Evolutionary conservation across 2,113 vertebrate genomes (phyloP), one percentile per base, ranked within the genome.

Genomic region (Neomonachus schauinslandi): DNA sequence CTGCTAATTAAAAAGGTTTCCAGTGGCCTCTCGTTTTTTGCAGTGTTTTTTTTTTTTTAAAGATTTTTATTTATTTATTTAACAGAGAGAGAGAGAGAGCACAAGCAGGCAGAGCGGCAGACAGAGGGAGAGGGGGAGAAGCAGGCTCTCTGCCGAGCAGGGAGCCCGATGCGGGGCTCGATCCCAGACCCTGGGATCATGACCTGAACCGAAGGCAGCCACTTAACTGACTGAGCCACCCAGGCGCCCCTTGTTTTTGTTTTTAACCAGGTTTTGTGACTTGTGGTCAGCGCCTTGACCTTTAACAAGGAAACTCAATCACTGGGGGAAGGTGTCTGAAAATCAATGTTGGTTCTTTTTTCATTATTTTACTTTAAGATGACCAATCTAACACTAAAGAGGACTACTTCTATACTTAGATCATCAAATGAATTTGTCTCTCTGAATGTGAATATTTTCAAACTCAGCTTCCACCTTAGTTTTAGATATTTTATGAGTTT

Each of bases 361-460:
- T 77, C 36, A 74, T 98, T 98, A n/a, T 97, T 80, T 98, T 96
- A 49, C 81, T 89, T 89, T 57, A 71, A 98, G 97, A 89, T 97
- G 79, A 92, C 95, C 92, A 97, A 13, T 93, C 89, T 97, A 91
- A 53, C 72, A 69, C 36, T 79, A 96, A 97, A 82, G 71, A 91
- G 24, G 36, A 55, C 55, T 61, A 14, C n/a, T 86, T 86, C 14
- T 69, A 31, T 26, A 61, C 42, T 65, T 76, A 15, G 28, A 59
- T 93, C 13, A 65, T 74, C 88, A 81, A 77, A 77, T 82, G 46
- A 89, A 82, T 83, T 67, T 80, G 2, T 81, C 67, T 33, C 39
- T 89, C 33, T 85, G 79, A 46, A 53, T 89, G 46, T 77, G 51
- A 67, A 59, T 67, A 67, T 96, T 92, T 97, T 71, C 82, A 93